Conservation (phyloP, 2,113 vertebrate genomes). For the Raja brachyura region DNA sequence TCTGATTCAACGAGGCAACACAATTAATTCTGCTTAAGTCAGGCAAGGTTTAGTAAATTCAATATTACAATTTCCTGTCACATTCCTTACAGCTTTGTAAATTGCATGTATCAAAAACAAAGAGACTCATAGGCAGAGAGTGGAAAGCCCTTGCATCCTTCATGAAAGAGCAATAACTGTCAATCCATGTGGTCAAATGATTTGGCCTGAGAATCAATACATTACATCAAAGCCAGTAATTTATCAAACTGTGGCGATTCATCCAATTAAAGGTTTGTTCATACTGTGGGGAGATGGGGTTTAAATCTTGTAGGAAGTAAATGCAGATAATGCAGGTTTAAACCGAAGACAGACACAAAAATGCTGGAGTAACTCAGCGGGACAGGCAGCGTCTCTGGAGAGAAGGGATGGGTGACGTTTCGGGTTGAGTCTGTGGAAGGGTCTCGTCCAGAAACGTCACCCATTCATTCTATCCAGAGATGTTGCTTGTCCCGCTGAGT, state of each 20-base stretch:
- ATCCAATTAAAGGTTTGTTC: conserved; percentile 29
- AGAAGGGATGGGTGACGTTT: no score
- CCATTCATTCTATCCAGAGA: no score
- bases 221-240: conserved; percentile 10
- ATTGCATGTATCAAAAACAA: not conserved
- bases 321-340: no score
- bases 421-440: no score
- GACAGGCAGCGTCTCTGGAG: no score
- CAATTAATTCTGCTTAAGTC: conserved; percentile 33
- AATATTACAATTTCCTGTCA: conserved; percentile 35
- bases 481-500: no score
- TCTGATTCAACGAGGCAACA: conserved; percentile 24
- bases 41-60: conserved; percentile 34
- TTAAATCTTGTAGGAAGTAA: not conserved
- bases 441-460: no score
- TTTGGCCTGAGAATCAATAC: conserved; percentile 24
- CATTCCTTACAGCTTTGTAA: conserved; percentile 24
- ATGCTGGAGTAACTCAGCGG: no score
- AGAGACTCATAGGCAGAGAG: not conserved
- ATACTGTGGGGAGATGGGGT: not conserved
- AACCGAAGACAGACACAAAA: no score
- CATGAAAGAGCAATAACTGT: not conserved
- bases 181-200: conserved; percentile 30
- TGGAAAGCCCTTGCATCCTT: conserved; percentile 1
- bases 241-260: not conserved